phyloP scores from a whole-genome alignment of 2,113 vertebrate species.

The Sinosuthora webbiana region DNA sequence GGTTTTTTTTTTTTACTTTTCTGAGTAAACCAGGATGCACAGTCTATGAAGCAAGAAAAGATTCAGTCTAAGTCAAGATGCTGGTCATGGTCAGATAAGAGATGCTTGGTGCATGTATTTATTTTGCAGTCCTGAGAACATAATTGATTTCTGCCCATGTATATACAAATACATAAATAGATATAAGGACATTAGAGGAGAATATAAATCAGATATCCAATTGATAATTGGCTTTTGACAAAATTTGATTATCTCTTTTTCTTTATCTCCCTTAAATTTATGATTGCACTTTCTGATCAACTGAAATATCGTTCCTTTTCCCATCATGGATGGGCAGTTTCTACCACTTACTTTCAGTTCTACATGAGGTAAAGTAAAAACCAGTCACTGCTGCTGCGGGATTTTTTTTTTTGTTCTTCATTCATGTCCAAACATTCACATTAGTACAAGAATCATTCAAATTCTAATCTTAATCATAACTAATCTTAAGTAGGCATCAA shows the following conservation, averaged over 20 bases:
- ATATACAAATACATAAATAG: not conserved
- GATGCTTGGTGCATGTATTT: not conserved
- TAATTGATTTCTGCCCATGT: not conserved
- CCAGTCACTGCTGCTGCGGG: not conserved
- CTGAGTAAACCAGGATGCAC: not conserved
- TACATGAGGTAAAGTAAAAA: not conserved
- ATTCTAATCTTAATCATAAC: not conserved
- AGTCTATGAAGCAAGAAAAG: not conserved
- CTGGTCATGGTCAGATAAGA: not conserved
- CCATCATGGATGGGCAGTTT: not conserved
- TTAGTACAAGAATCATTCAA: not conserved
- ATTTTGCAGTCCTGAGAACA: not conserved
- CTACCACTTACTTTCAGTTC: not conserved
- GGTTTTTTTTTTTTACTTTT: not conserved
- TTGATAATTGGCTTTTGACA: not conserved
- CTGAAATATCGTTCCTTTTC: not conserved
- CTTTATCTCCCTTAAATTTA: not conserved
- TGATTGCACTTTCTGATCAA: not conserved
- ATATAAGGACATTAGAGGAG: not conserved
- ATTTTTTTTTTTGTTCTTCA: not conserved
- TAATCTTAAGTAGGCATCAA: not conserved
- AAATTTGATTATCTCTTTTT: not conserved
- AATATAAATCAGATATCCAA: not conserved
- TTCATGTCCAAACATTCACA: not conserved
- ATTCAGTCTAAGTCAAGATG: not conserved